Base-by-base conservation (phyloP, 2,797 vertebrate species). In the Protonibea diacanthus region DNA sequence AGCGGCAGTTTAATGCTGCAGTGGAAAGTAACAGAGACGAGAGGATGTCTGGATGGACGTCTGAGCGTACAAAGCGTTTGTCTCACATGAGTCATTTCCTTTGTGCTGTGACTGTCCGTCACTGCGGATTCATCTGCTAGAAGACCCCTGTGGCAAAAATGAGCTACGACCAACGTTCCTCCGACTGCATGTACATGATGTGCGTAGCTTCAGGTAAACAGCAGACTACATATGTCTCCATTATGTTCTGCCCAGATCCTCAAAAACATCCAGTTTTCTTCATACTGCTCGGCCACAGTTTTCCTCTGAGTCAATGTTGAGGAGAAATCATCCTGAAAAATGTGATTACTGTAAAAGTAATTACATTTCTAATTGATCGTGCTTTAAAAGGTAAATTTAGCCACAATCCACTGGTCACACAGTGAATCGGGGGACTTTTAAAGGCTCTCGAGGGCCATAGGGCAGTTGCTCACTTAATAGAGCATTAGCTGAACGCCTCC, bases 1-100 rank as follows among this genome's bases (percentile, higher is more conserved):
- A 42, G 68, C n/a, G 29, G n/a, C n/a, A n/a, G n/a, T n/a, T n/a
- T n/a, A n/a, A n/a, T 65, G 29, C 20, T 21, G 67, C 6, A 9
- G 17, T 40, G 13, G 29, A 59, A 29, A n/a, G 63, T 56, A 14
- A 9, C 23, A 8, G 8, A 7, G 42, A 61, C 3, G 29, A 51
- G 44, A 40, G 48, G 64, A 11, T 29, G 27, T 20, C 44, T 53
- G 33, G 4, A 25, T 25, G 25, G 25, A 25, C 25, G 25, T 25
- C n/a, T n/a, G n/a, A n/a, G 9, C 2, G 15, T 33, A 63, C 44
- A 33, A 15, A 77, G n/a, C 59, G 29, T 17, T 29, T 59, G 6
- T 33, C 40, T 42, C 12, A 25, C 42, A 11, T 68, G 77, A 76
- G 18, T 74, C 69, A 65, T 56, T 61, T 77, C 44, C 42, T 74